phyloP scores from a whole-genome alignment of 2,113 vertebrate species.

The Myrmecophaga tridactyla region DNA sequence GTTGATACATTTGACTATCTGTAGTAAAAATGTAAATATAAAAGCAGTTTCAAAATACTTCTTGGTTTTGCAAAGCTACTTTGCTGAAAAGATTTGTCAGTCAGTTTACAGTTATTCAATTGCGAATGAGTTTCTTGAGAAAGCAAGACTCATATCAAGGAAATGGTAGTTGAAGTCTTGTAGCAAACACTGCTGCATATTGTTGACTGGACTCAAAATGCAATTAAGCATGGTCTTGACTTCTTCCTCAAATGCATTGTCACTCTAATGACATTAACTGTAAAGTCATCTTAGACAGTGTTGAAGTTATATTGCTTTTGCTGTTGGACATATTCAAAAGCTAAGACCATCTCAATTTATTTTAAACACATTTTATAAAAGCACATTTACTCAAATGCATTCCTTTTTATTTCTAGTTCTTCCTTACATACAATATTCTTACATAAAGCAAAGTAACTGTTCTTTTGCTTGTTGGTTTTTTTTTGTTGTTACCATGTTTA shows the following conservation, averaged over 20 bases:
- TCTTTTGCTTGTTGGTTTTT: neutral
- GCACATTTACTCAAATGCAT: neutral
- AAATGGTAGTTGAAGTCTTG: slow-evolving; percentile 86
- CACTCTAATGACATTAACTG: slow-evolving; percentile 60
- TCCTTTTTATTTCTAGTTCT: neutral
- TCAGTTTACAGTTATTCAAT: slow-evolving; percentile 88
- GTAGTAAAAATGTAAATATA: neutral
- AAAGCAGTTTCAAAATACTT: slow-evolving; percentile 78
- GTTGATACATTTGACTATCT: neutral
- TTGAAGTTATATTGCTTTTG: slow-evolving; percentile 51
- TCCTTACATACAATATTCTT: neutral
- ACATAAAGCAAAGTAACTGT: neutral
- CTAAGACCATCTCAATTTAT: slow-evolving; percentile 23
- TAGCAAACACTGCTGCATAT: slow-evolving; percentile 48
- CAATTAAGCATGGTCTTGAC: slow-evolving; percentile 70
- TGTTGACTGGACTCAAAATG: slow-evolving; percentile 67
- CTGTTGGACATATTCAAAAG: slow-evolving; percentile 23
- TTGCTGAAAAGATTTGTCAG: slow-evolving; percentile 85
- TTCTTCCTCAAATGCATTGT: slow-evolving; percentile 50
- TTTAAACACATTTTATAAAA: slow-evolving; percentile 13
- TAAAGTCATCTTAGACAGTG: slow-evolving; percentile 53
- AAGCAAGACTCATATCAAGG: slow-evolving; percentile 83
- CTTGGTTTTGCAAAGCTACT: slow-evolving; percentile 81
- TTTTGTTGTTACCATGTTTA: neutral
- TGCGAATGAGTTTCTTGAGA: slow-evolving; percentile 87